These are phyloP conservation scores for Strigamia transsilvanica DNA, from an alignment of 2,888 invertebrate species.

Conservation along the genomic window DNA sequence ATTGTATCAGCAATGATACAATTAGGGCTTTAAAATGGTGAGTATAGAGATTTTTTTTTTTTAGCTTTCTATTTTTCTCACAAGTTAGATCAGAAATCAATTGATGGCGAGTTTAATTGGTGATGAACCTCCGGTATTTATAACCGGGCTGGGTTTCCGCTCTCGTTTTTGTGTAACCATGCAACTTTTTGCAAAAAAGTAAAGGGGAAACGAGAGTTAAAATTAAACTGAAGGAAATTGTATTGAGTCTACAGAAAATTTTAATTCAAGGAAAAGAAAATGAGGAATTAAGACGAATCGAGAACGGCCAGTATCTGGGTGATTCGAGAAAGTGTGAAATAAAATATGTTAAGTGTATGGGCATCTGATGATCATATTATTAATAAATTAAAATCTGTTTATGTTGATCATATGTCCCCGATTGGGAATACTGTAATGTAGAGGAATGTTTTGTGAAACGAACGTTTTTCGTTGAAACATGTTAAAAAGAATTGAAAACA, in stretches of 20 bases:
- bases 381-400: constrained; percentile 46
- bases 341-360: constrained; percentile 45
- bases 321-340: not conserved
- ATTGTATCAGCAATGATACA: constrained; percentile 10
- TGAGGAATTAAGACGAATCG: not conserved
- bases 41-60: not conserved
- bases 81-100: not conserved
- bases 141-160: not conserved
- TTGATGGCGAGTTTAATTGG: not conserved
- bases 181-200: too few species aligned
- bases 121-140: constrained; percentile 5
- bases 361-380: constrained; percentile 29
- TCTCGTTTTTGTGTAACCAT: not conserved
- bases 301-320: not conserved
- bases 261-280: not conserved
- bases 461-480: not conserved
- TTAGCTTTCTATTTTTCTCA: not conserved
- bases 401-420: not conserved
- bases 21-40: not conserved
- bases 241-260: not conserved
- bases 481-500: not conserved
- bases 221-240: not conserved
- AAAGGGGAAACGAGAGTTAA: not conserved
- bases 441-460: not conserved
- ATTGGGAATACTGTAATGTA: not conserved